phyloP scores from a whole-genome alignment of 1,140 invertebrate species.

The Drosophila parvula region DNA sequence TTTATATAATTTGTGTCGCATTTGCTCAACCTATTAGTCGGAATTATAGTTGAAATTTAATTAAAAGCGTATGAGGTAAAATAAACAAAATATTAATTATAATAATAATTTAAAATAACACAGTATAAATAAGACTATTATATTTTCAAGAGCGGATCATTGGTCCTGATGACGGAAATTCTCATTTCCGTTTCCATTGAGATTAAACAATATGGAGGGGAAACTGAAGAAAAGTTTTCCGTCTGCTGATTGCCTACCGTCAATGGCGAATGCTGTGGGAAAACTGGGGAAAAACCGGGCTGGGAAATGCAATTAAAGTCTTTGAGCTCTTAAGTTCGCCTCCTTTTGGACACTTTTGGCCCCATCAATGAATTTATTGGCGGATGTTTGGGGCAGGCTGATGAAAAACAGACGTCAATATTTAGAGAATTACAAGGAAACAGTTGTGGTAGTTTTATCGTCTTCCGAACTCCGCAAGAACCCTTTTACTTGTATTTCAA shows the following conservation, averaged over 20 bases:
- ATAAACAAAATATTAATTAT: no score
- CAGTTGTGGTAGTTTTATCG: not conserved
- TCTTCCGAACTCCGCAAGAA: not conserved
- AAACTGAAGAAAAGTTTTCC: conserved; percentile 35
- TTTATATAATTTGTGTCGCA: conserved; percentile 34
- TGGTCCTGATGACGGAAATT: no score
- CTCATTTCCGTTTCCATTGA: conserved; percentile 2
- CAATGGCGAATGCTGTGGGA: conserved; percentile 32
- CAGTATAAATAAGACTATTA: not conserved
- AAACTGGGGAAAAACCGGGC: conserved; percentile 3
- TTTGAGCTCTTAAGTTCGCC: conserved; percentile 55
- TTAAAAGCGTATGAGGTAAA: not conserved
- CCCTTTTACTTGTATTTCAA: not conserved
- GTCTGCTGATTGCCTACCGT: conserved; percentile 26
- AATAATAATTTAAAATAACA: not conserved
- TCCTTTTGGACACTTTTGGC: conserved; percentile 21
- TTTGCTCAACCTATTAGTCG: conserved; percentile 13
- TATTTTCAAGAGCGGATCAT: not conserved
- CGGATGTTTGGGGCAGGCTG: conserved; percentile 38
- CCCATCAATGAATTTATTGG: conserved; percentile 67
- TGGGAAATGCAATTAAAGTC: conserved; percentile 62
- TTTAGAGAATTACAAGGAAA: not conserved
- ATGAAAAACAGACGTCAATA: conserved; percentile 12
- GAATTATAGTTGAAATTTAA: conserved; percentile 18
- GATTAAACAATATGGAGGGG: conserved; percentile 1